A percentile compares a stretch with the other conserved stretches of the same genome.
These are phyloP conservation scores for Drosophila sp. DNA, from an alignment of 1,140 invertebrate species.

Conservation along the genomic window DNA sequence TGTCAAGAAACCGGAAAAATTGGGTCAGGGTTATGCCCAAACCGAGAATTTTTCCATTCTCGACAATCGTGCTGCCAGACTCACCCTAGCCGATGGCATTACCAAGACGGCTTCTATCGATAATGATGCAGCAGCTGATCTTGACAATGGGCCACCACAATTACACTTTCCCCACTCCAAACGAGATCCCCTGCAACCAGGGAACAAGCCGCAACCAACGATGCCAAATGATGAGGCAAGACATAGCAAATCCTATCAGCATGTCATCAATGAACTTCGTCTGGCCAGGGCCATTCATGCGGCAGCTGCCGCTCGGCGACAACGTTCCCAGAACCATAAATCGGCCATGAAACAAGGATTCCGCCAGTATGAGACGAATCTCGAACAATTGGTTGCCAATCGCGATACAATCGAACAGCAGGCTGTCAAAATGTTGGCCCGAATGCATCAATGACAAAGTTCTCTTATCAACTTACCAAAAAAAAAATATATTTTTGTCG, in stretches of 20 bases:
- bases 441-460: not conserved
- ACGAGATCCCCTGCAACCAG: not conserved
- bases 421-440: slow-evolving; percentile 8
- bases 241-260: not conserved
- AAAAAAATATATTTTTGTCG: no score
- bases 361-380: slow-evolving; percentile 19
- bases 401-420: slow-evolving; percentile 35
- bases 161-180: not conserved
- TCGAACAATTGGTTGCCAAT: slow-evolving; percentile 29
- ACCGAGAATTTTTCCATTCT: not conserved
- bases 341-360: not conserved
- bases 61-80: slow-evolving; percentile 1
- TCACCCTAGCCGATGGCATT: not conserved
- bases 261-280: not conserved
- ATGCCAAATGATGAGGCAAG: not conserved
- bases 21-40: slow-evolving; percentile 7
- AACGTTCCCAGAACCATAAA: not conserved
- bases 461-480: not conserved
- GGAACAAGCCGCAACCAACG: not conserved
- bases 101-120: not conserved
- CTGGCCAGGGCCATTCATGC: not conserved
- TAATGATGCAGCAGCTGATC: not conserved
- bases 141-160: not conserved
- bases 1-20: not conserved
- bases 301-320: slow-evolving; percentile 2